Base-by-base conservation (phyloP, 2,888 invertebrate species). In the Tenthredo mesomela region DNA sequence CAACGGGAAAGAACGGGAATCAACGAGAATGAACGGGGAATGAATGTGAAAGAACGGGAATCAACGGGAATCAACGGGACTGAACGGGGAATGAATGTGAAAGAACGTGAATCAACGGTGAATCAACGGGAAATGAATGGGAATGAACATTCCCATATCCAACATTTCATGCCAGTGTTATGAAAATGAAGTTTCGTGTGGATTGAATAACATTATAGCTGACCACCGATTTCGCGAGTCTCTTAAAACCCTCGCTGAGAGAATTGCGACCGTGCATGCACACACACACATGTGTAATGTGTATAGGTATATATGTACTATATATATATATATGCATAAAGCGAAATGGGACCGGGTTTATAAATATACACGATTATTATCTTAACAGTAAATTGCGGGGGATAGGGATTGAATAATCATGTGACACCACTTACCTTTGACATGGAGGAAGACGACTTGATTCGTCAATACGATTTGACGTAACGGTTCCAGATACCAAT, bases 381-480 rank as follows among this genome's bases (percentile, higher is more conserved):
- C 12, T 25, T 12, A 10, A 40, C n/a, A 21, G 21, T 73, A 3
- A 73, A 73, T 40, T 43, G 21, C n/a, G 1, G 12, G 21, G 12
- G 12, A 21, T 21, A 1, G 9, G 25, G 25, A 73, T 43, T 43
- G 12, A 73, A 43, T 2, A 18, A 73, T 29, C 29, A 47, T 58
- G 71, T 84, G 80, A 67, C 73, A 67, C 77, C 84, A 93, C 93
- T 93, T 90, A 93, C 93, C 93, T 93, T 83, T 88, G 78, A 82
- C 93, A 93, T 54, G 93, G 93, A 86, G 90, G 90, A 70, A 89
- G 91, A 67, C 40, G 67, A 18, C 67, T 88, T 86, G 88, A 73
- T 47, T 83, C 85, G 29, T 61, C 37, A 25, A 47, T 58, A 37
- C 71, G 40, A 43, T 21, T 43, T 15, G 71, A 73, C 43, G 71